These are phyloP conservation scores for Falcunculus frontatus DNA, from an alignment of 2,113 vertebrate genomes.

Conservation along the genomic window DNA sequence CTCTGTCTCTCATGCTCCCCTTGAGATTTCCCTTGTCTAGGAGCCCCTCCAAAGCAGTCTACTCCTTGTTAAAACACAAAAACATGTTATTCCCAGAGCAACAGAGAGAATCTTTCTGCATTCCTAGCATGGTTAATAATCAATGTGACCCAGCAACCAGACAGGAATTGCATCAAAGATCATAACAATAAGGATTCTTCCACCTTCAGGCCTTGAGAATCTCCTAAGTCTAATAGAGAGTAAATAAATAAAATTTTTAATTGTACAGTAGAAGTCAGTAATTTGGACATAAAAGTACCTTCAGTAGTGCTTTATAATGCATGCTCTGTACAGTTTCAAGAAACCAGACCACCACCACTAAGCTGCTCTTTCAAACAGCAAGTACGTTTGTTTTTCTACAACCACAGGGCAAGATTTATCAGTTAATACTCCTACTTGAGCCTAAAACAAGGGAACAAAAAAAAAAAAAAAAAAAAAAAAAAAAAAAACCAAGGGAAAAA, in stretches of 20 bases:
- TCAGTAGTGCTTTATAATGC: background rate
- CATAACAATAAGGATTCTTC: background rate
- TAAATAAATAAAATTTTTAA: background rate
- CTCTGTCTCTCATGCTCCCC: background rate
- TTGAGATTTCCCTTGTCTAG: constrained; percentile 27
- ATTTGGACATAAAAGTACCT: background rate
- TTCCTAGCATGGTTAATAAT: background rate
- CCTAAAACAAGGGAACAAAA: background rate
- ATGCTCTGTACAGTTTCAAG: background rate
- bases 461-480: background rate
- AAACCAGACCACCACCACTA: background rate
- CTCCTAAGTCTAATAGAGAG: background rate
- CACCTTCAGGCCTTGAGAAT: background rate
- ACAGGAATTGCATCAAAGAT: background rate
- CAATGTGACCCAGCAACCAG: background rate
- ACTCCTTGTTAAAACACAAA: constrained; percentile 8
- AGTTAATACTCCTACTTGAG: background rate
- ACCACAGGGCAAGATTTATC: background rate
- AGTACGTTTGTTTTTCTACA: background rate
- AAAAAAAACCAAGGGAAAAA: background rate
- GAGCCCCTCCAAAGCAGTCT: background rate
- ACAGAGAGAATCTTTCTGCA: background rate
- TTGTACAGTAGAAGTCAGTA: background rate
- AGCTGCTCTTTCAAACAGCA: background rate
- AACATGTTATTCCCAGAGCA: background rate